Evolutionary conservation across 2,797 vertebrate genomes (phyloP), one percentile per base, ranked within the genome.

Genomic region (Meda fulgida): DNA sequence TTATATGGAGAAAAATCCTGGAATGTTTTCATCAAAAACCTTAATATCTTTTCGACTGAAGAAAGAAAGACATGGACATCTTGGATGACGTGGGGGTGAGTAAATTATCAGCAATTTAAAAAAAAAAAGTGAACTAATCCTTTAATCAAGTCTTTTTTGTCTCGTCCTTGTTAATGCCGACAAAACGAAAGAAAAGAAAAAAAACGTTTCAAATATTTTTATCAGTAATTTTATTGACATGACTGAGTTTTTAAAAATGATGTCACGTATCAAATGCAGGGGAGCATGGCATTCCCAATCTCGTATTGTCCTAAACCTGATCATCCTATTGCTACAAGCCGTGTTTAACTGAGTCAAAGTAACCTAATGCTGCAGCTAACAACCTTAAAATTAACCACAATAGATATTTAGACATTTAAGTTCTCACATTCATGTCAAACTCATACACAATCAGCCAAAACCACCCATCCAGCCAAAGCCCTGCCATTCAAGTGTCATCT

Each of bases 401-500:
- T 18, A 46, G 3, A 66, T 19, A 7, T 75, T 51, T 7, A 55
- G 16, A 34, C n/a, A 16, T 67, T 21, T 7, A 8, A 48, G 34
- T 11, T 48, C 36, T 34, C 19, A 31, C 46, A 84, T 84, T 78
- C 48, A 34, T 40, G n/a, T 16, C 69, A 63, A 34, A 80, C 29
- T 40, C n/a, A 10, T 46, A 26, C 55, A 19, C 53, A 16, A 18
- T 31, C 29, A 18, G 26, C 14, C 69, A 82, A 40, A 43, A 23
- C 38, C 31, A 48, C 38, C 29, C 16, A 76, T 51, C 60, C 26
- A 19, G 19, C 51, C 46, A 31, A 76, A 69, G 29, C 36, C 48
- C 51, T 48, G 48, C 36, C 14, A 84, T 69, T 78, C 82, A 70
- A 60, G 66, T 3, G n/a, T 84, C 67, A 80, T 79, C 55, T 84